Evolutionary conservation across 2,113 vertebrate species (phyloP).

Genomic region (Aspidoscelis tigris): DNA sequence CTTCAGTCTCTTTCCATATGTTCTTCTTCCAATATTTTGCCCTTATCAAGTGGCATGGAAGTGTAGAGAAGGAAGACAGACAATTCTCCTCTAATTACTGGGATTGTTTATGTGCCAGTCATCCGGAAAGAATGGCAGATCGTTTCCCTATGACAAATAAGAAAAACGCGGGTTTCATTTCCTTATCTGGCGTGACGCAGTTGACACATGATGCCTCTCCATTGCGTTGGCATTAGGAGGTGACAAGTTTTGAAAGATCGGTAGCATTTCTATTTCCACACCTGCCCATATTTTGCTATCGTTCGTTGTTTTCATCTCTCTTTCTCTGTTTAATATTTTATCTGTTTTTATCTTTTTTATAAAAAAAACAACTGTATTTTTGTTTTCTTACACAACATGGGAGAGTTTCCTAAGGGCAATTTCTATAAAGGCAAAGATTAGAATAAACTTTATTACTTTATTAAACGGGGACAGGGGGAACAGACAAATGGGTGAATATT

Average conservation of each 20-base stretch:
- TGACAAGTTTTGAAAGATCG: background rate
- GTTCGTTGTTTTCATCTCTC: too few species aligned
- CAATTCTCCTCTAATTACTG: constrained; percentile 54
- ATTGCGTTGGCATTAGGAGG: constrained; percentile 4
- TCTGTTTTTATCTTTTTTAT: too few species aligned
- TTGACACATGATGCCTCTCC: background rate
- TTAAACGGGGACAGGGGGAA: too few species aligned
- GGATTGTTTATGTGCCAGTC: constrained; percentile 47
- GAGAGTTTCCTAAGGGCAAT: too few species aligned
- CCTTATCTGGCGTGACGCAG: background rate
- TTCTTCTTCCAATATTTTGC: constrained; percentile 65
- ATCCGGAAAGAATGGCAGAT: background rate
- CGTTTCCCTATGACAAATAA: constrained; percentile 17
- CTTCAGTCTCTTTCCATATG: constrained; percentile 65
- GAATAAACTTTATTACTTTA: too few species aligned
- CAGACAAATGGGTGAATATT: too few species aligned
- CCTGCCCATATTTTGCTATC: too few species aligned
- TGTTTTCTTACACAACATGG: too few species aligned
- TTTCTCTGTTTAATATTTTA: too few species aligned
- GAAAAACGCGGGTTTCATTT: background rate
- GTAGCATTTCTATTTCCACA: too few species aligned
- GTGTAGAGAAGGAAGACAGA: constrained; percentile 39
- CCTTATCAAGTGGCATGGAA: constrained; percentile 50
- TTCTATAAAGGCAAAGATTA: too few species aligned
- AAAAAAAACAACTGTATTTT: too few species aligned